Percentiles rank a stretch among this genome's conserved stretches.
These are phyloP conservation scores for Corythucha ciliata DNA, from an alignment of 2,888 invertebrate genomes.

Conservation along the genomic window DNA sequence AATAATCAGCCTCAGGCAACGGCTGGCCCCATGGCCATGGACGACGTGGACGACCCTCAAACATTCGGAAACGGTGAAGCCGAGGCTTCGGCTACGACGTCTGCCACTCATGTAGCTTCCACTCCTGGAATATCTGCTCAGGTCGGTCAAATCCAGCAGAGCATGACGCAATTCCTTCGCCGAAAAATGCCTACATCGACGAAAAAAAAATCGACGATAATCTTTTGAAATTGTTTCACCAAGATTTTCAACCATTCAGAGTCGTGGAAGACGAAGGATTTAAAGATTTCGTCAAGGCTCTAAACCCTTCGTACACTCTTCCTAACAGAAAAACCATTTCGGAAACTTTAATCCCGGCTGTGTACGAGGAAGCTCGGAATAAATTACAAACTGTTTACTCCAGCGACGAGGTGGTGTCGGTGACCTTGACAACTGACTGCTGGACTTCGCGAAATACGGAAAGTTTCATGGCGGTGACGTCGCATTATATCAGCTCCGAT, in stretches of 20 bases:
- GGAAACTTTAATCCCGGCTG: conserved; percentile 18
- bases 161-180: too few relatives aligned
- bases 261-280: conserved; percentile 20
- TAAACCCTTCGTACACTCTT: conserved; percentile 18
- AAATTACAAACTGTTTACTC: not conserved
- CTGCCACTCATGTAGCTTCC: too few relatives aligned
- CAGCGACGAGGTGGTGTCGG: not conserved
- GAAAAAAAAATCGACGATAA: conserved; percentile 10
- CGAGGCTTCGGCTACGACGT: too few relatives aligned
- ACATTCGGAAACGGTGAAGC: too few relatives aligned
- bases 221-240: conserved; percentile 10
- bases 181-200: conserved; percentile 7
- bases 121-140: too few relatives aligned
- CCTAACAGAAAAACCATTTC: conserved; percentile 23
- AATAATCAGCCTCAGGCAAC: too few relatives aligned
- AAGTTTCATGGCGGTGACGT: conserved; percentile 37
- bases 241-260: conserved; percentile 18
- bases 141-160: too few relatives aligned
- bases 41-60: too few relatives aligned
- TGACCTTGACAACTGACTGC: conserved; percentile 36
- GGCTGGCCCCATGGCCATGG: too few relatives aligned
- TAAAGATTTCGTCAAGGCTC: conserved; percentile 5
- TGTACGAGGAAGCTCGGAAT: conserved; percentile 5
- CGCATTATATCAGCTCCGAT: conserved; percentile 35
- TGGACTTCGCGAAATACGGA: conserved; percentile 38